These are phyloP conservation scores for Scalopus aquaticus DNA, from an alignment of 2,113 vertebrate genomes.

Conservation along the genomic window DNA sequence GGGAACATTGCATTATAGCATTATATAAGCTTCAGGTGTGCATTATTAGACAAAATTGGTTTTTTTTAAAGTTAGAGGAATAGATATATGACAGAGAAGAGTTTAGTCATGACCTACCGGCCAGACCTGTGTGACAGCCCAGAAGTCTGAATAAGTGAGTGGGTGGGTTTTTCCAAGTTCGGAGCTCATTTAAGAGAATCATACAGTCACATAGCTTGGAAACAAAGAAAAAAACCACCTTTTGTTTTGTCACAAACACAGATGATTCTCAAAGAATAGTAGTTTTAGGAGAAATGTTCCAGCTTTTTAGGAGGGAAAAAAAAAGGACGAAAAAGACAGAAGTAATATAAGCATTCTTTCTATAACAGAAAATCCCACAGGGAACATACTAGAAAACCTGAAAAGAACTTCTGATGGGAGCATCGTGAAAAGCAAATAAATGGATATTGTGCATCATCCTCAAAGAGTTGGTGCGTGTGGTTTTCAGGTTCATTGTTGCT, in stretches of 20 bases:
- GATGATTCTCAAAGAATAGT: constrained; percentile 71
- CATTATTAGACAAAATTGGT: background rate
- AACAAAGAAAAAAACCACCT: background rate
- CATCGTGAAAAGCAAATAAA: constrained; percentile 68
- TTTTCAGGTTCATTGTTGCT: constrained; percentile 17
- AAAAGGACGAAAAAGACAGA: constrained; percentile 71
- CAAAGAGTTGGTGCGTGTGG: background rate
- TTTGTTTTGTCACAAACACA: constrained; percentile 52
- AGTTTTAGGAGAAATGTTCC: constrained; percentile 76
- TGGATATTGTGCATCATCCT: constrained; percentile 50
- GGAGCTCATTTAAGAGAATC: background rate
- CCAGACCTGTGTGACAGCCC: background rate
- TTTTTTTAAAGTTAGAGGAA: background rate
- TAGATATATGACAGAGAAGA: no score
- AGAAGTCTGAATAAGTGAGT: background rate
- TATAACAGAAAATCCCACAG: constrained; percentile 69
- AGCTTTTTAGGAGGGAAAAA: constrained; percentile 5
- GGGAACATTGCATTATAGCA: no score
- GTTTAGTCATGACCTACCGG: background rate
- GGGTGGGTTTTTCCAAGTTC: background rate
- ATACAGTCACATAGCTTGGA: background rate
- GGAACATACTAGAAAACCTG: background rate
- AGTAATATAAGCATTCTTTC: constrained; percentile 68
- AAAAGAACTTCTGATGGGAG: constrained; percentile 49
- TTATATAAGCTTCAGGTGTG: no score